phyloP scores from a whole-genome alignment of 2,797 vertebrate genomes.

The Botia kubotai region DNA sequence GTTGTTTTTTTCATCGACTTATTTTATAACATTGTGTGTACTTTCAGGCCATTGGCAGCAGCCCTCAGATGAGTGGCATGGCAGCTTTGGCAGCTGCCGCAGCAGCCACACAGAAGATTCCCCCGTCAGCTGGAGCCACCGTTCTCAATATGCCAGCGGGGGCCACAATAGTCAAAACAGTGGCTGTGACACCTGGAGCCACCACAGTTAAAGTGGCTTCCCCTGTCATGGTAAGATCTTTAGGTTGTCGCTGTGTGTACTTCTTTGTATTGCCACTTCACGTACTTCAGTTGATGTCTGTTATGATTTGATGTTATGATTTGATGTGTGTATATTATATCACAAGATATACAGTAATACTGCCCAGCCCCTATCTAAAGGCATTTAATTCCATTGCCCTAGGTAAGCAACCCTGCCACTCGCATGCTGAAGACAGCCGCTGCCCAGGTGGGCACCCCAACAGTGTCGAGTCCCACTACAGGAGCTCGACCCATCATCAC shows the following conservation, averaged over 20 bases:
- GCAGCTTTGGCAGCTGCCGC: constrained; percentile 92
- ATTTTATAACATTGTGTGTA: not conserved
- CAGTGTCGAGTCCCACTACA: constrained; percentile 82
- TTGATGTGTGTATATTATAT: not conserved
- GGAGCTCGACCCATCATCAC: constrained; percentile 92
- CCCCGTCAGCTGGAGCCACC: constrained; percentile 86
- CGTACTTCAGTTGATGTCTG: not conserved
- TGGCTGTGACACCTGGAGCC: constrained; percentile 85
- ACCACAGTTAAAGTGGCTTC: constrained; percentile 88
- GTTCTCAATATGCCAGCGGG: constrained; percentile 88
- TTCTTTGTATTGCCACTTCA: not conserved
- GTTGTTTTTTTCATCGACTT: not conserved
- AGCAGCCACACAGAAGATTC: constrained; percentile 94
- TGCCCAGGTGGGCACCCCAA: constrained; percentile 88
- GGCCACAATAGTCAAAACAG: constrained; percentile 89
- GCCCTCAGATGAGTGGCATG: constrained; percentile 95
- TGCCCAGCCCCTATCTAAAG: not conserved
- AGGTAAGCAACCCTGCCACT: constrained; percentile 95
- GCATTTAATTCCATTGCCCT: not conserved
- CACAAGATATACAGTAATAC: not conserved
- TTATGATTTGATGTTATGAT: not conserved
- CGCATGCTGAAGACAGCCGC: constrained; percentile 94
- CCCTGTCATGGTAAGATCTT: constrained; percentile 86
- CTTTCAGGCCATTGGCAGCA: constrained; percentile 87
- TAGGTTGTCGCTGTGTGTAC: not conserved